A percentile compares a stretch with the other conserved stretches of the same genome.
Conservation (phyloP, 1,140 invertebrate genomes). For the Calephelis nemesis region DNA sequence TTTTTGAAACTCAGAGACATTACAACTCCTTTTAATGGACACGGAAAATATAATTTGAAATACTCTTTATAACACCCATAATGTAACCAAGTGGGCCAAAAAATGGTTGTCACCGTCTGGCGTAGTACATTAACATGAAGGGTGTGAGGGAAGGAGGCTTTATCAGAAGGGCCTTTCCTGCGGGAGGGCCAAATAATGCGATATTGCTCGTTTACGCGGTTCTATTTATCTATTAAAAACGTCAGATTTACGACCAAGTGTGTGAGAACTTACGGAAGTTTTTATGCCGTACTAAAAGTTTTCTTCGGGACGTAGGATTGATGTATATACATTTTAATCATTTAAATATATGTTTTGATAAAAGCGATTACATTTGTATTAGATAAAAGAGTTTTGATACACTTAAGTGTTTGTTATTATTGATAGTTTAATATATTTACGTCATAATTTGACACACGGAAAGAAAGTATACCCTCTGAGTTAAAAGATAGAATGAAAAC, state of each 20-base stretch:
- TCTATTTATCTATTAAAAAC: constrained; percentile 79
- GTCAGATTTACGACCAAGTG: constrained; percentile 68
- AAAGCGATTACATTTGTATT: constrained; percentile 6
- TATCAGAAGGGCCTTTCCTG: constrained; percentile 77
- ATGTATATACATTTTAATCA: constrained; percentile 58
- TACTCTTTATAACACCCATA: constrained; percentile 72
- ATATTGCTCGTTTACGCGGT: constrained; percentile 77
- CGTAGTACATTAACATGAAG: constrained; percentile 75
- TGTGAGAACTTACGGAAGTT: constrained; percentile 70
- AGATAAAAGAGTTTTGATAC: constrained; percentile 9
- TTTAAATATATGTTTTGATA: no score
- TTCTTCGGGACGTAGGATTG: constrained; percentile 64
- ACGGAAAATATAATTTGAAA: constrained; percentile 76
- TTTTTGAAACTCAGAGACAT: constrained; percentile 24
- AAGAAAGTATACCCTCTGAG: no score
- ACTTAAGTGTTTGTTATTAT: no score
- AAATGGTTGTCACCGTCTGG: constrained; percentile 78
- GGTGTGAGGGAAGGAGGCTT: constrained; percentile 73
- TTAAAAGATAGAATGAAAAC: no score
- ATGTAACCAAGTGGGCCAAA: constrained; percentile 77
- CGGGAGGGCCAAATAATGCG: constrained; percentile 76
- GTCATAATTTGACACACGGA: no score
- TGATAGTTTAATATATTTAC: no score
- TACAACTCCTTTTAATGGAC: constrained; percentile 71
- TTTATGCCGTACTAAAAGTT: constrained; percentile 68